Base-by-base conservation (phyloP, 2,113 vertebrate species). In the Carassius carassius region DNA sequence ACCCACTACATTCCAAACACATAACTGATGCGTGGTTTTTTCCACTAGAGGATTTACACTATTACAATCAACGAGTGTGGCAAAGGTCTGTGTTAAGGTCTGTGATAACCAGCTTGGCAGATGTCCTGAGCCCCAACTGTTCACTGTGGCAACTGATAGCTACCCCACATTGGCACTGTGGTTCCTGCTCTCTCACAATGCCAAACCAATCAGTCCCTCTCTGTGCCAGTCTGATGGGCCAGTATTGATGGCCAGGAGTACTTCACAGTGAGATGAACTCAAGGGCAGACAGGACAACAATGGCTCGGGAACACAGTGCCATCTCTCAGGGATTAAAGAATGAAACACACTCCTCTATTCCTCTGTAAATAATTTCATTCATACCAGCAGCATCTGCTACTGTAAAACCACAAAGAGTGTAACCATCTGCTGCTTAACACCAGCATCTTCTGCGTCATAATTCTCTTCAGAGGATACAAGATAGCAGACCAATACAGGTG, bases 341-440 rank as follows among this genome's bases (percentile, higher is more conserved):
- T 5, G n/a, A 49, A 29, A 75, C 41, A 65, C 78, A 54, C 49
- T 51, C 17, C 44, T 83, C 29, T 74, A 17, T 79, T 65, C 35
- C 56, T 69, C 58, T 74, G 32, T 16, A 75, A 81, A 83, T 83
- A 4, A 35, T 35, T 82, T 60, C 12, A 78, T 82, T 79, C 41
- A 79, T 82, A 82, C 37, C 56, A 65, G 23, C 21, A 82, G 60
- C 54, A 70, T 88, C 78, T 82, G 62, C 58, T 81, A 78, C 72
- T 51, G 51, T 78, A 69, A 58, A 76, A 35, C 63, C 56, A 65
- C 11, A 17, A 37, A 54, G 5, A 23, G 62, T 44, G 56, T 51
- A 47, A 80, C 79, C 79, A 88, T 88, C 74, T 86, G 80, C 54
- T 77, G 32, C 76, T 83, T 37, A 72, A 76, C 23, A 37, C 16